Percentiles rank a stretch among this genome's conserved stretches.
phyloP scores from a whole-genome alignment of 2,888 invertebrate species.

The Leucania comma region DNA sequence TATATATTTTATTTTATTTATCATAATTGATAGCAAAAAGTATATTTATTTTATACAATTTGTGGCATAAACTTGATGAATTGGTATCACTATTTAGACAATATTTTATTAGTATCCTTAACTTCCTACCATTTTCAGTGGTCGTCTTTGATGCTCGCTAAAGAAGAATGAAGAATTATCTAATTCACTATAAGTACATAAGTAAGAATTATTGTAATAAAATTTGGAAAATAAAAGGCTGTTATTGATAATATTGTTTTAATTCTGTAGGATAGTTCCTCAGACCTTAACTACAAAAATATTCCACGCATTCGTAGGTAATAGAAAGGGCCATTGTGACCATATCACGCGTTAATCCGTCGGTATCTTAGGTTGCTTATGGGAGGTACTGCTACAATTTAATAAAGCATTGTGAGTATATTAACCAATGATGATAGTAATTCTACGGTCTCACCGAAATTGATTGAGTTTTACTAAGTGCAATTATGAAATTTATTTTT shows the following conservation, averaged over 20 bases:
- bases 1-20: too few relatives aligned
- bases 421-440: too few relatives aligned
- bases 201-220: slow-evolving; percentile 25
- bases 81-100: neutral
- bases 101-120: slow-evolving; percentile 81
- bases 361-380: too few relatives aligned
- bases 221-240: slow-evolving; percentile 48
- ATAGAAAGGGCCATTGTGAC: too few relatives aligned
- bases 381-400: too few relatives aligned
- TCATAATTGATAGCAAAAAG: neutral
- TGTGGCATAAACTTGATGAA: neutral
- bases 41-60: neutral
- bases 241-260: slow-evolving; percentile 26
- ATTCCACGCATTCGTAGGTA: neutral
- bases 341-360: neutral
- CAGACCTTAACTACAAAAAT: neutral
- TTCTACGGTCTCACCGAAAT: too few relatives aligned
- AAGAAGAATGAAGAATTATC: slow-evolving; percentile 63
- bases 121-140: slow-evolving; percentile 90
- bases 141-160: slow-evolving; percentile 96
- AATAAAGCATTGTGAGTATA: too few relatives aligned
- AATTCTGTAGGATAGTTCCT: neutral
- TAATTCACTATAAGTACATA: slow-evolving; percentile 1
- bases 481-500: too few relatives aligned
- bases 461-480: too few relatives aligned